Conservation (phyloP, 2,797 vertebrate species). For the Chaunax sp. region DNA sequence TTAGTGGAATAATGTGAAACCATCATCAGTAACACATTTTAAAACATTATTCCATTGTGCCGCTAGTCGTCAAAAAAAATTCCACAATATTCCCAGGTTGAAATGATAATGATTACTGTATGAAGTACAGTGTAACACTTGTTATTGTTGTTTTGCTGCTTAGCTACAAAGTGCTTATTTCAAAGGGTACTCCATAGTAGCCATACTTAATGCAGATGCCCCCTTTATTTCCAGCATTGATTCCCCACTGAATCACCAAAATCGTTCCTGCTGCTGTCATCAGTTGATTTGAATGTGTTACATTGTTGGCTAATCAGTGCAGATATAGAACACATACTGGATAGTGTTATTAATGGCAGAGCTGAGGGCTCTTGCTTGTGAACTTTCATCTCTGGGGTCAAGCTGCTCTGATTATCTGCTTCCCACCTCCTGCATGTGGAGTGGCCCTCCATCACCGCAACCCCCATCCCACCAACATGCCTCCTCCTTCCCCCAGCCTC, state of each 20-base stretch:
- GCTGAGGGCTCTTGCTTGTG: slow-evolving; percentile 46
- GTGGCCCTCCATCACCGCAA: slow-evolving; percentile 65
- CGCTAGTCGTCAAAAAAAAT: neutral
- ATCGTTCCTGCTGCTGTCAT: slow-evolving; percentile 34
- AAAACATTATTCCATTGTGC: too few species aligned
- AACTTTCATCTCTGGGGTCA: slow-evolving; percentile 59
- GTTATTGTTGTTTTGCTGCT: slow-evolving; percentile 42
- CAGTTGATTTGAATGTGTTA: slow-evolving; percentile 22
- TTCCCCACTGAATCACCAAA: slow-evolving; percentile 42
- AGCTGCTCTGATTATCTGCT: slow-evolving; percentile 70
- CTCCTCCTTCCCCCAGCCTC: slow-evolving; percentile 27
- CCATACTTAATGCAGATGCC: slow-evolving; percentile 8
- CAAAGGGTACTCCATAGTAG: slow-evolving; percentile 23
- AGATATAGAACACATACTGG: slow-evolving; percentile 2
- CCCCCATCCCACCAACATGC: slow-evolving; percentile 40
- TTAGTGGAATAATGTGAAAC: slow-evolving; percentile 2
- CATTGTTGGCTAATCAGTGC: slow-evolving; percentile 33
- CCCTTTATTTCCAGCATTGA: slow-evolving; percentile 37
- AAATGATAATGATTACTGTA: slow-evolving; percentile 15
- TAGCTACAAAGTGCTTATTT: slow-evolving; percentile 37
- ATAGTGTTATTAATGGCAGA: slow-evolving; percentile 40
- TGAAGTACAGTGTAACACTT: neutral
- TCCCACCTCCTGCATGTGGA: slow-evolving; percentile 60
- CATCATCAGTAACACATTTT: neutral
- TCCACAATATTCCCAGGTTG: slow-evolving; percentile 6